Conservation (phyloP, 2,888 invertebrate genomes). For the Ophion ventricosus region DNA sequence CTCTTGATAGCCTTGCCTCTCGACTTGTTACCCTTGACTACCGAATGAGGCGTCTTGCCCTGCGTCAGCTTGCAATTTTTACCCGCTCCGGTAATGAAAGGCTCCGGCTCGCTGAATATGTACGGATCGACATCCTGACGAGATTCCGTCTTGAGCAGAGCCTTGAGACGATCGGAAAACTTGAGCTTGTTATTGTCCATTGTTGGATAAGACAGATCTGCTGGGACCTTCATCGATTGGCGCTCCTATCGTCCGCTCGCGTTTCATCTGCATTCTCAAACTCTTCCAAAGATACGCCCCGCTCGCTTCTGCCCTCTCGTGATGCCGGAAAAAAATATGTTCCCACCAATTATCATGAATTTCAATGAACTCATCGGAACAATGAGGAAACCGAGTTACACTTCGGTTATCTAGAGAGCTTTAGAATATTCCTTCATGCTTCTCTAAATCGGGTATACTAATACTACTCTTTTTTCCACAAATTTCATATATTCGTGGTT, state of each 20-base stretch:
- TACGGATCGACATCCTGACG: constrained; percentile 83
- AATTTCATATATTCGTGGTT: background rate
- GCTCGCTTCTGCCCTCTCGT: background rate
- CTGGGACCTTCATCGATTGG: constrained; percentile 79
- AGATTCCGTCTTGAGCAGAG: constrained; percentile 81
- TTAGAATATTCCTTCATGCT: background rate
- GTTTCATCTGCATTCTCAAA: constrained; percentile 80
- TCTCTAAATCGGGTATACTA: background rate
- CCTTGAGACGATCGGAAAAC: constrained; percentile 83
- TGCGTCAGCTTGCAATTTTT: constrained; percentile 75
- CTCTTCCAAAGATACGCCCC: constrained; percentile 49
- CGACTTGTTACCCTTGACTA: constrained; percentile 74
- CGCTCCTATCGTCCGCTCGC: constrained; percentile 67
- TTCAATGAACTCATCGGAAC: constrained; percentile 26
- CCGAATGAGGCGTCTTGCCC: constrained; percentile 65
- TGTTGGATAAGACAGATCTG: constrained; percentile 74
- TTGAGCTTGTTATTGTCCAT: constrained; percentile 83
- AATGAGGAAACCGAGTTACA: background rate
- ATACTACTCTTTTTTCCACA: constrained; percentile 32
- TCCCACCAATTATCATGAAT: background rate
- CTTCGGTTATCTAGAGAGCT: background rate
- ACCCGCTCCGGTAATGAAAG: constrained; percentile 72
- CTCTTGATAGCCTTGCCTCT: constrained; percentile 79
- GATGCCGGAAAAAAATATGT: background rate
- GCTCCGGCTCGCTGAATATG: constrained; percentile 83